Percentiles rank a stretch among this genome's conserved stretches.
Conservation (phyloP, 2,113 vertebrate genomes). For the Australoheros scitulus region DNA sequence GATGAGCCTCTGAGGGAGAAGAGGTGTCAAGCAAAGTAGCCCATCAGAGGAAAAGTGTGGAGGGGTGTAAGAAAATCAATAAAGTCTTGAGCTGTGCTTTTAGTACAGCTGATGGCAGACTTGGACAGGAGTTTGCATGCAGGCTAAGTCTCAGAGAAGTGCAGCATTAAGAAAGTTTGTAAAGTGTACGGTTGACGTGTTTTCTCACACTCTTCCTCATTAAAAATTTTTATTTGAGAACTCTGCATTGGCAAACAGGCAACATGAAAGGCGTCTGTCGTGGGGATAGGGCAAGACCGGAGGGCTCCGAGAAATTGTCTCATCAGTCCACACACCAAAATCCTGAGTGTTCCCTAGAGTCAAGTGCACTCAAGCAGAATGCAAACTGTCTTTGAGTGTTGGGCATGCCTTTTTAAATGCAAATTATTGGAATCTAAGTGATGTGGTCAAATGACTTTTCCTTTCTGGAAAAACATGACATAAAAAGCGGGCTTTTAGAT, state of each 20-base stretch:
- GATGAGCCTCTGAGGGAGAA: constrained; percentile 28
- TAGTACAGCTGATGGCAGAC: constrained; percentile 25
- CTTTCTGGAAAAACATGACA: constrained; percentile 10
- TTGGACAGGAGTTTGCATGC: not conserved
- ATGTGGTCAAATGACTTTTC: constrained; percentile 7
- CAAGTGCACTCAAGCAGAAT: not conserved
- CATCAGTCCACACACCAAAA: constrained; percentile 22
- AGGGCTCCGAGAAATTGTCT: constrained; percentile 1
- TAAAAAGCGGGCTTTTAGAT: not conserved
- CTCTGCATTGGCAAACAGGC: not conserved
- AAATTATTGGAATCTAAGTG: constrained; percentile 16
- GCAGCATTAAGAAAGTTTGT: constrained; percentile 13
- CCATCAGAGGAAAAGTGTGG: constrained; percentile 35
- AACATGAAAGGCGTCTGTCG: constrained; percentile 10
- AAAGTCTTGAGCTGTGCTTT: constrained; percentile 33
- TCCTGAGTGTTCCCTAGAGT: not conserved
- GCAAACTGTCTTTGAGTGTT: constrained; percentile 11
- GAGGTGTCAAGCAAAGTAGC: constrained; percentile 46
- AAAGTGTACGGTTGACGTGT: constrained; percentile 15
- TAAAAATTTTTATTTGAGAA: constrained; percentile 27
- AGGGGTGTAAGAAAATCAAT: constrained; percentile 39
- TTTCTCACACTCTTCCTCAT: constrained; percentile 34
- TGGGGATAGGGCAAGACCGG: not conserved
- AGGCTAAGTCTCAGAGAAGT: not conserved
- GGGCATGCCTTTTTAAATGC: constrained; percentile 44